These are phyloP conservation scores for Phengaris alcon DNA, from an alignment of 2,888 invertebrate species.

Conservation along the genomic window DNA sequence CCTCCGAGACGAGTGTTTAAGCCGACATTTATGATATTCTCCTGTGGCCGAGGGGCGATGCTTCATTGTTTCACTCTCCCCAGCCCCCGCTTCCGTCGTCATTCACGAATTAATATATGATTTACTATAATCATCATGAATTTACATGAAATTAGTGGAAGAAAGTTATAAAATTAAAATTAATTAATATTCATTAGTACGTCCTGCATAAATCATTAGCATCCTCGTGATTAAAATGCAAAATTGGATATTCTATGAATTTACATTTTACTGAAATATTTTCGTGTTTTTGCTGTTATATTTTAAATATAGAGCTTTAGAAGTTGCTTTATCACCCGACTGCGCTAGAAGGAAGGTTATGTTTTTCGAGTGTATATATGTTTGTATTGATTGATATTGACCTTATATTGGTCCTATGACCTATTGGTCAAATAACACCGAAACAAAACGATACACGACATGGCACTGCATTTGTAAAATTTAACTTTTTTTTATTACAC, in stretches of 20 bases:
- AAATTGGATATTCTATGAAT: neutral
- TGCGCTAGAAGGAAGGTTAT: no score
- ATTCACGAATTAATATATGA: constrained; percentile 39
- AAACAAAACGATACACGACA: no score
- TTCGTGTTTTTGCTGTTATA: neutral
- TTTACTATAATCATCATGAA: constrained; percentile 19
- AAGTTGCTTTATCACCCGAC: neutral
- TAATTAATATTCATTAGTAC: constrained; percentile 22
- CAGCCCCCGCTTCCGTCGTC: constrained; percentile 61
- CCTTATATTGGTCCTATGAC: no score
- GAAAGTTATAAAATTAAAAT: constrained; percentile 13
- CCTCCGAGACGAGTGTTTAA: constrained; percentile 75
- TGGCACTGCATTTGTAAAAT: no score
- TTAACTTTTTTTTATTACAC: no score
- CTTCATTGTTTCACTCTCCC: constrained; percentile 71
- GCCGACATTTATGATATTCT: constrained; percentile 78
- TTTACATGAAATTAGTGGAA: constrained; percentile 21
- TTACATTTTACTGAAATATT: neutral
- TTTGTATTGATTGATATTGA: no score
- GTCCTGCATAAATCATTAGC: constrained; percentile 3
- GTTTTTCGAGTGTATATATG: no score
- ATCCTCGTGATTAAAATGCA: neutral
- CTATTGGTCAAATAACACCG: no score
- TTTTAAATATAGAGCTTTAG: neutral
- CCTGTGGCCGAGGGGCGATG: constrained; percentile 67